These are phyloP conservation scores for Amphiprion percula DNA, from an alignment of 2,113 vertebrate species.

Conservation along the genomic window DNA sequence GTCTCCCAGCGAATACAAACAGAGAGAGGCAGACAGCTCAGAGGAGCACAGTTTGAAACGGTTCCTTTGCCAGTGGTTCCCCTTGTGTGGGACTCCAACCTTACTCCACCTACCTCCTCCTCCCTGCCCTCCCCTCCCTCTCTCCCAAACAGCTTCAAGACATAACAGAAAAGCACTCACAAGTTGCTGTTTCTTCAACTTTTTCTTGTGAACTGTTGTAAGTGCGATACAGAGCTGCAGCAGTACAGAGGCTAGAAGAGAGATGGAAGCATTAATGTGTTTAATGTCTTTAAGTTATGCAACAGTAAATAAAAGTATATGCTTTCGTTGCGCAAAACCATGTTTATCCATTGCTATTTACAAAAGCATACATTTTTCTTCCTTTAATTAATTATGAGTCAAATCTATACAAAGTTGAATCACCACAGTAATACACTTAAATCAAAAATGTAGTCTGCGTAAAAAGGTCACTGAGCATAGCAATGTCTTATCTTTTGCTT, in stretches of 20 bases:
- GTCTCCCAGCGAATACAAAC: slow-evolving; percentile 59
- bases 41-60: slow-evolving; percentile 65
- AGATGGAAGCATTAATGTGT: not conserved
- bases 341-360: not conserved
- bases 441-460: not conserved
- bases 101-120: slow-evolving; percentile 75
- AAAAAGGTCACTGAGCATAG: slow-evolving; percentile 5
- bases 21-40: slow-evolving; percentile 63
- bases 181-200: slow-evolving; percentile 42
- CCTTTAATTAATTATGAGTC: not conserved
- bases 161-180: slow-evolving; percentile 54
- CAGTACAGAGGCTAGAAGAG: not conserved
- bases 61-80: slow-evolving; percentile 73
- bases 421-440: not conserved
- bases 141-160: slow-evolving; percentile 66
- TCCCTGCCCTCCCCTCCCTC: slow-evolving; percentile 64
- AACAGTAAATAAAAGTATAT: not conserved
- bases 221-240: not conserved
- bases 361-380: not conserved
- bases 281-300: not conserved
- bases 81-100: slow-evolving; percentile 76
- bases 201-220: slow-evolving; percentile 17
- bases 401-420: not conserved
- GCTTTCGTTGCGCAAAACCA: not conserved
- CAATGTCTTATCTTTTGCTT: not conserved